These are phyloP conservation scores for Botia kubotai DNA, from an alignment of 2,797 vertebrate species.

Conservation along the genomic window DNA sequence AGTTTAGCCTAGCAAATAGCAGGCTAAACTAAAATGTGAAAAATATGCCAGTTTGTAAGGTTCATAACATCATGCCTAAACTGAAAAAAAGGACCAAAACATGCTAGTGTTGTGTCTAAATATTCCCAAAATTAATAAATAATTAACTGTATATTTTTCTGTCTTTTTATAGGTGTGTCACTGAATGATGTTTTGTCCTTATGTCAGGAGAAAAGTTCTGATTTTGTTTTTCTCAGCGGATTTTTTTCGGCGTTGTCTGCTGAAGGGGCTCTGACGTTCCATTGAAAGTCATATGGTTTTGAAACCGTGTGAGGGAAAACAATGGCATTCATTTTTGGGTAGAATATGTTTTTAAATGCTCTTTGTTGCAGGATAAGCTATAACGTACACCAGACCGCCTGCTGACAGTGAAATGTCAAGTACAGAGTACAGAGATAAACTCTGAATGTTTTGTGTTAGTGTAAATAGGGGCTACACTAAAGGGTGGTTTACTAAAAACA, in stretches of 20 bases:
- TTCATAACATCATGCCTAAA: not conserved
- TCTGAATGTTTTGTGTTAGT: not conserved
- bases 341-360: not conserved
- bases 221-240: no score
- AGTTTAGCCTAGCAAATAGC: not conserved
- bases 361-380: no score
- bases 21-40: not conserved
- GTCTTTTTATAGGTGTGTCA: no score
- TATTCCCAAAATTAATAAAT: no score
- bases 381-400: not conserved
- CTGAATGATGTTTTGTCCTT: no score
- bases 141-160: no score
- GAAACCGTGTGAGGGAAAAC: not conserved
- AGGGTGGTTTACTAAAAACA: no score
- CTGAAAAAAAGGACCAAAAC: not conserved
- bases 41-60: not conserved
- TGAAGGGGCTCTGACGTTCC: no score
- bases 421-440: not conserved
- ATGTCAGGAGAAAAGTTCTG: no score
- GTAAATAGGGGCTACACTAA: not conserved
- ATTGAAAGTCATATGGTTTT: not conserved
- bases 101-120: not conserved
- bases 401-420: not conserved
- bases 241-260: no score
- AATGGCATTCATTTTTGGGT: not conserved